Conservation (phyloP, 2,888 invertebrate genomes). For the Pyralis farinalis region DNA sequence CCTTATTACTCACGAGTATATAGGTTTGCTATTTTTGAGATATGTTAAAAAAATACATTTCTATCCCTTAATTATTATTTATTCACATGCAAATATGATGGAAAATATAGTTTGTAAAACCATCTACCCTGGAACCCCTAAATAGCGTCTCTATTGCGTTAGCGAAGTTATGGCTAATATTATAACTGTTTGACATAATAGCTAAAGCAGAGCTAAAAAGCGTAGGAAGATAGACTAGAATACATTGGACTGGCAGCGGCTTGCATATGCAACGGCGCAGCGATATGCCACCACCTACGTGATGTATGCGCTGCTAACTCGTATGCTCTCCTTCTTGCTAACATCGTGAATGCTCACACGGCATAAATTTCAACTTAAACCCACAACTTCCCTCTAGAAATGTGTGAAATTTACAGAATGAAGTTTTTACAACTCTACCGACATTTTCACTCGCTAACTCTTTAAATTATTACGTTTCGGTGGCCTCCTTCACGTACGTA, state of each 20-base stretch:
- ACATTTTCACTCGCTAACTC: constrained; percentile 54
- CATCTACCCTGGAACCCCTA: too few species aligned
- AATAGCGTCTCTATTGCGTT: too few species aligned
- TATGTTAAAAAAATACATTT: too few species aligned
- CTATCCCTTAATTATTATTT: too few species aligned
- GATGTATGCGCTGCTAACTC: constrained; percentile 66
- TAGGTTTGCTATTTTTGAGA: too few species aligned
- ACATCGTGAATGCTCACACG: constrained; percentile 55
- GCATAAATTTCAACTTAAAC: constrained; percentile 70
- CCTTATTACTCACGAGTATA: too few species aligned
- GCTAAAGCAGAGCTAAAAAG: too few species aligned
- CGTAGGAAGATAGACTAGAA: too few species aligned
- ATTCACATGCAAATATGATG: too few species aligned
- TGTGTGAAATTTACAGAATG: constrained; percentile 58
- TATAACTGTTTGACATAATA: too few species aligned
- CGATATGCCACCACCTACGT: constrained; percentile 64
- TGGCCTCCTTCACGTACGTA: constrained; percentile 37
- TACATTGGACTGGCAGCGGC: constrained; percentile 27
- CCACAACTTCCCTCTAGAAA: constrained; percentile 61
- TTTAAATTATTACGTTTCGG: constrained; percentile 62
- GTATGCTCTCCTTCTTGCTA: constrained; percentile 62
- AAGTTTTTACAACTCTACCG: constrained; percentile 62
- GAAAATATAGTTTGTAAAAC: too few species aligned
- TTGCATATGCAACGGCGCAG: constrained; percentile 54
- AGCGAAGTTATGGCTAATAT: too few species aligned